Evolutionary conservation across 2,888 invertebrate genomes (phyloP), one percentile per base, ranked within the genome.

Genomic region (Conomelus anceps): DNA sequence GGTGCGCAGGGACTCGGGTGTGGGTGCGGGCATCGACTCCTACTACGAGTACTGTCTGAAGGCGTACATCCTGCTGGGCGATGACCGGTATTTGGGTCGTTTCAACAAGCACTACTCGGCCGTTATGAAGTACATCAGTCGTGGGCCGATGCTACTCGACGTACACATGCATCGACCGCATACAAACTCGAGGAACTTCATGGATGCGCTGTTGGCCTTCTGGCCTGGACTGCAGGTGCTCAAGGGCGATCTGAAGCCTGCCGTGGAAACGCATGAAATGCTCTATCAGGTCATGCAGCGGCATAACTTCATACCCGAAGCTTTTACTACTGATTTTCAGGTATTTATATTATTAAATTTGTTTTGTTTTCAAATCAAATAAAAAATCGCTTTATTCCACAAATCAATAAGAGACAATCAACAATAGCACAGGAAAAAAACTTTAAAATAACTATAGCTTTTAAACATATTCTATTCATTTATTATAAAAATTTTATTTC

Each of bases 251-350:
- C 95, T 99, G 17, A 97, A 98, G 92, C 98, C 99, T 11, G 99
- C 99, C 0, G 98, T 99, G n/a, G 99, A 99, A 94, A 99, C 98
- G 0, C 99, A 99, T 93, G 99, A 99, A 93, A 99, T 99, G 98
- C 95, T 99, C 1, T 99, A 98, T 93, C 99, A 99, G 94, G 98
- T 99, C 20, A 98, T 99, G 96, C 98, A 99, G 94, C 95, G 98
- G 92, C 99, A 99, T 93, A 99, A 98, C 91, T 99, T 99, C 93
- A 96, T 99, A 92, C 99, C 99, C 0, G 99, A 99, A 94, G 99
- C 99, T 4, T 99, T 99, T 93, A 99, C 99, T 0, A 97, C 98
- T 0, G 99, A 99, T 93, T 98, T 99, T 92, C 97, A 98, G 94
- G 96, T 96, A 91, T 90, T 86, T 86, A 86, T 90, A 88, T 17